These are phyloP conservation scores for Hylaea fasciaria DNA, from an alignment of 2,888 invertebrate species.

Conservation along the genomic window DNA sequence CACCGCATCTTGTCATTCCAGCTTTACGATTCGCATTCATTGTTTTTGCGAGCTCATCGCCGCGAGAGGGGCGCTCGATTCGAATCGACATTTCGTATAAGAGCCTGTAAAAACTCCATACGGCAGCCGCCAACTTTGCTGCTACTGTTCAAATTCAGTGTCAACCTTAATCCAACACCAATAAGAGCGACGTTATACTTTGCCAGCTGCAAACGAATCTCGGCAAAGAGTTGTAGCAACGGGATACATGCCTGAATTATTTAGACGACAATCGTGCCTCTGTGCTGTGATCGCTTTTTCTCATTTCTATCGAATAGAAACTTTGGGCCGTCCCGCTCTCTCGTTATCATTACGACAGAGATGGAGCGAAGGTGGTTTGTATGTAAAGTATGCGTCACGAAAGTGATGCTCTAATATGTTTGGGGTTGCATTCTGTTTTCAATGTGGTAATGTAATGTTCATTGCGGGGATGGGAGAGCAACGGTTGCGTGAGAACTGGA, in stretches of 20 bases:
- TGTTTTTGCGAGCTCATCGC: conserved; percentile 75
- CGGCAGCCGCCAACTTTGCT: conserved; percentile 23
- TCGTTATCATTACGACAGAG: conserved; percentile 48
- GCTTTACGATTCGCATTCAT: conserved; percentile 73
- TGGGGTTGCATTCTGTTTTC: conserved; percentile 63
- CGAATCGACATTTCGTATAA: conserved; percentile 81
- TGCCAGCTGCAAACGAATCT: conserved; percentile 34
- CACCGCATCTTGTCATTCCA: conserved; percentile 72
- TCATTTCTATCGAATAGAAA: conserved; percentile 73
- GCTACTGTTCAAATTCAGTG: conserved; percentile 30
- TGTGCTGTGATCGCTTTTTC: conserved; percentile 80
- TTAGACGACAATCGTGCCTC: conserved; percentile 81
- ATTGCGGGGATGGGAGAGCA: conserved; percentile 23
- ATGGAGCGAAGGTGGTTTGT: conserved; percentile 53
- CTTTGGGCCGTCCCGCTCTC: conserved; percentile 51
- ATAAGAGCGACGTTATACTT: conserved; percentile 35
- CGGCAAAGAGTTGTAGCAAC: conserved; percentile 64
- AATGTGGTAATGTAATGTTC: conserved; percentile 59
- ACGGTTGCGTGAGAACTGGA: conserved; percentile 25
- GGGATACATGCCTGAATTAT: conserved; percentile 80
- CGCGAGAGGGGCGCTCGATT: conserved; percentile 55
- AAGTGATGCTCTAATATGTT: conserved; percentile 70
- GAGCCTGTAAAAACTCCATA: conserved; percentile 81
- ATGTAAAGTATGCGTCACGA: conserved; percentile 69
- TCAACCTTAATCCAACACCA: conserved; percentile 37